Conservation (phyloP, 2,888 invertebrate genomes). For the Drosophila bunnanda region DNA sequence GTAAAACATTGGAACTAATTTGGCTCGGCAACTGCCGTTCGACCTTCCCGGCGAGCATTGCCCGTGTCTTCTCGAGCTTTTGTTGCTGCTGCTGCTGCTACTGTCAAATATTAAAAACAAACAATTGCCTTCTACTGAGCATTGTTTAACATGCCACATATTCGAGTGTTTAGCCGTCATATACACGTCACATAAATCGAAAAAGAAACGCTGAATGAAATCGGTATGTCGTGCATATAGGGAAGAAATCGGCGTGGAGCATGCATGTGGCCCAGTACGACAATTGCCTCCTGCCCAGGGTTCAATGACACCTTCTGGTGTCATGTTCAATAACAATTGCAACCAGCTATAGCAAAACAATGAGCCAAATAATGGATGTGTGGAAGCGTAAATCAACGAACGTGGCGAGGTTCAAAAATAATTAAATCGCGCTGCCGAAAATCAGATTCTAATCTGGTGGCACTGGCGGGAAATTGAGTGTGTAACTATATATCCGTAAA, state of each 20-base stretch:
- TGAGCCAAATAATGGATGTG: conserved; percentile 19
- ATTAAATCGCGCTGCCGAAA: not conserved
- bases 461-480: not conserved
- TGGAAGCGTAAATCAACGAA: conserved; percentile 14
- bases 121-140: conserved; percentile 69
- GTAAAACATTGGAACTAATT: conserved; percentile 22
- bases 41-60: conserved; percentile 68
- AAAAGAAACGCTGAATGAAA: conserved; percentile 61
- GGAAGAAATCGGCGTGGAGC: conserved; percentile 56
- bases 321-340: conserved; percentile 72
- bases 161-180: conserved; percentile 46
- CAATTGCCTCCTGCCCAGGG: conserved; percentile 41
- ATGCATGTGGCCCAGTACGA: conserved; percentile 56
- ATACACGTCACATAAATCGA: conserved; percentile 53
- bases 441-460: not conserved
- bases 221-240: conserved; percentile 33
- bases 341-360: conserved; percentile 34
- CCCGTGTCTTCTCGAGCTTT: conserved; percentile 29
- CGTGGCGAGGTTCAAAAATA: not conserved
- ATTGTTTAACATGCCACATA: conserved; percentile 57
- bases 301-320: conserved; percentile 68
- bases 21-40: not conserved
- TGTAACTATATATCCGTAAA: not conserved
- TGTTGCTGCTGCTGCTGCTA: conserved; percentile 49
- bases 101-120: conserved; percentile 62